These are phyloP conservation scores for Ceratosolen fusciceps DNA, from an alignment of 1,140 invertebrate species.

Conservation along the genomic window DNA sequence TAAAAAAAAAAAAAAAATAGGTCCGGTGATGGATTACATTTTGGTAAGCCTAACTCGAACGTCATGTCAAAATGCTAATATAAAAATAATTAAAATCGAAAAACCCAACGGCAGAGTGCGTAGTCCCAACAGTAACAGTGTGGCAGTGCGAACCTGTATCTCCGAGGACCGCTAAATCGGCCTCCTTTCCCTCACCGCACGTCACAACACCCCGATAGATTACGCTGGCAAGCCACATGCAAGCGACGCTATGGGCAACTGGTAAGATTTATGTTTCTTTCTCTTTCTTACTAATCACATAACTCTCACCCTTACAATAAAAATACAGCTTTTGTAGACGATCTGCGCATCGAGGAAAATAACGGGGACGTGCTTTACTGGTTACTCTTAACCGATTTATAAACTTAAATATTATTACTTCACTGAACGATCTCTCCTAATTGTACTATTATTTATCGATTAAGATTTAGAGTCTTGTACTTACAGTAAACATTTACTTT, in stretches of 20 bases:
- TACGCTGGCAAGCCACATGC: constrained; percentile 68
- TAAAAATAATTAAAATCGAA: constrained; percentile 15
- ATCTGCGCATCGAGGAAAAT: background rate
- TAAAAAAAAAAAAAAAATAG: constrained; percentile 7
- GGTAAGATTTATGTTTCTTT: constrained; percentile 66
- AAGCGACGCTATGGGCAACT: constrained; percentile 66
- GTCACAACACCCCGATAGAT: constrained; percentile 71
- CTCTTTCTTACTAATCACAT: constrained; percentile 38
- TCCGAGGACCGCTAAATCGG: constrained; percentile 72
- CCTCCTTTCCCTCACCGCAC: constrained; percentile 71
- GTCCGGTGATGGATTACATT: constrained; percentile 26
- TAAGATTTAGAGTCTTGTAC: background rate
- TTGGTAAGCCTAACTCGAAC: background rate
- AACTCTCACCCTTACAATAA: background rate
- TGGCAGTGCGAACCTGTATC: constrained; percentile 72
- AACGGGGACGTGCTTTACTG: background rate
- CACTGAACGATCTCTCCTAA: background rate
- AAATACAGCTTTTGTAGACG: background rate
- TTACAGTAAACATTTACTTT: too few relatives aligned
- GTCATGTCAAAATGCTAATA: background rate
- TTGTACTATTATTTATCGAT: background rate
- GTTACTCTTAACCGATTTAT: background rate
- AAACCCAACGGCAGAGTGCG: constrained; percentile 63
- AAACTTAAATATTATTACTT: background rate
- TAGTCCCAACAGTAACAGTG: constrained; percentile 72